Evolutionary conservation across 2,888 invertebrate genomes (phyloP), one percentile per base, ranked within the genome.

Genomic region (Drosophila histrio): DNA sequence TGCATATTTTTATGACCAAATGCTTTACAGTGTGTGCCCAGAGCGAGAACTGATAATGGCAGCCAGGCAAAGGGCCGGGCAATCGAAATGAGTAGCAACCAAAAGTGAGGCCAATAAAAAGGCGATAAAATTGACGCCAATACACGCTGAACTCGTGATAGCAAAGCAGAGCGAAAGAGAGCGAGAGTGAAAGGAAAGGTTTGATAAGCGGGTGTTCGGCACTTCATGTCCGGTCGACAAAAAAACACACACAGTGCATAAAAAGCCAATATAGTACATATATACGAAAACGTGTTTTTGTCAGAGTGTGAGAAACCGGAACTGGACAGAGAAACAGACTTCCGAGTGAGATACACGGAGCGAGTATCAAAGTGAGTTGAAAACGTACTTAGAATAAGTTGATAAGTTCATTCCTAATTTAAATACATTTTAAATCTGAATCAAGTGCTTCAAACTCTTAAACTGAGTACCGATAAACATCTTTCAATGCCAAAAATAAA

Each of bases 41-140:
- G 57, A 61, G 74, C 57, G 61, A 66, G 63, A 60, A 63, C 73
- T 54, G 77, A 78, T 79, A 78, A 81, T 77, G 81, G 76, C 70
- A 53, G 53, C 49, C 53, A 52, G 73, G 62, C 62, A 77, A 69
- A 56, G 28, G 34, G 56, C 46, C 56, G 36, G 47, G 47, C 54
- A 34, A 38, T 19, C 83, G 56, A 74, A 88, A 87, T 87, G 82
- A 88, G 38, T 19, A n/a, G 17, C 17, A 85, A 85, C 87, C 82
- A 78, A 69, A 89, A 89, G 82, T 87, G 86, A 85, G 79, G 82
- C 83, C 89, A 89, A 89, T 87, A 89, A 83, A 89, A 83, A 53
- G 76, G 89, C 88, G 87, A 83, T 83, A 89, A 89, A 83, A 85
- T 77, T 89, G 88, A 85, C 70, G 87, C 78, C 56, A 64, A 60